Base-by-base conservation (phyloP, 2,113 vertebrate genomes). In the Sigmodon hispidus region DNA sequence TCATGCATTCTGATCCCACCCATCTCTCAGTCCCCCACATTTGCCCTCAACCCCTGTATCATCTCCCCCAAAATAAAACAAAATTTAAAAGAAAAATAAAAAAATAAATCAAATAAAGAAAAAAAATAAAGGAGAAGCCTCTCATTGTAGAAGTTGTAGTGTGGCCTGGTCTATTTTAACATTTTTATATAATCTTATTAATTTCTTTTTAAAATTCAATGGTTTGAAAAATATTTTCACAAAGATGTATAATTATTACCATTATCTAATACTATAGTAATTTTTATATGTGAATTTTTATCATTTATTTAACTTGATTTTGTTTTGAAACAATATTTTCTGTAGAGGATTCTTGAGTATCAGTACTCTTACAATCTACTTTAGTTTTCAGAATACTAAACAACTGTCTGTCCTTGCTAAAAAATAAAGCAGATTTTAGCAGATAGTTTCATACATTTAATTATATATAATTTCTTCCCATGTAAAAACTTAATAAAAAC, bases 361-460 rank as follows among this genome's bases (percentile, higher is more conserved):
- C 91, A 95, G 92, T 40, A 40, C 77, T 22, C 13, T 93, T 76
- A 22, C 48, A 31, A 87, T 36, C 48, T 86, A 81, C 88, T 96
- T 96, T 87, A 77, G 21, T 84, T 84, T 95, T 95, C 34, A 97
- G 73, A 90, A 55, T 84, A 95, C 80, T 97, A 65, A 87, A 80
- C 15, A 96, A 52, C 83, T 88, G 12, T 55, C 12, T 90, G 24
- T 17, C 87, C 36, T 93, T 96, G 65, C 72, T 96, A 93, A 94
- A 96, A 91, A 91, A 89, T 88, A 94, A 73, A 15, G 75, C 50
- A 50, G 40, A 52, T 55, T 8, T 93, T 94, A 80, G n/a, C 80
- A 57, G 12, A 87, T 90, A 89, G 9, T 94, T 91, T 92, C 63
- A 31, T 94, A 80, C 34, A 92, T 26, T 94, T 90, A 93, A 89